A percentile compares a stretch with the other conserved stretches of the same genome.
These are phyloP conservation scores for Antheraea assamensis DNA, from an alignment of 2,888 invertebrate species.

Conservation along the genomic window DNA sequence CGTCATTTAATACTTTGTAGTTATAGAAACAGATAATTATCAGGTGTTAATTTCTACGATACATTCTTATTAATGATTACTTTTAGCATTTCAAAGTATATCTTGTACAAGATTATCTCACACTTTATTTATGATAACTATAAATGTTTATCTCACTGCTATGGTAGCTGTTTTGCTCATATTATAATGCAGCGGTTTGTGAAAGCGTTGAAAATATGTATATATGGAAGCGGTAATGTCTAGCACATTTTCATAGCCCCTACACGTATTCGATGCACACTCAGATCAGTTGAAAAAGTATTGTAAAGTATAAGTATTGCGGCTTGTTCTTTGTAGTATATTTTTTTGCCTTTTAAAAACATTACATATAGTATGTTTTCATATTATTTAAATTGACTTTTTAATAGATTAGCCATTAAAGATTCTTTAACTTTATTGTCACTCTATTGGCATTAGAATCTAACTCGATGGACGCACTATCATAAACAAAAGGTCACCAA, in stretches of 20 bases:
- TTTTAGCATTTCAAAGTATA: background rate
- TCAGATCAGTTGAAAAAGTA: slow-evolving; percentile 57
- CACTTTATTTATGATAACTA: slow-evolving; percentile 30
- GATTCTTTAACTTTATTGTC: too few relatives aligned
- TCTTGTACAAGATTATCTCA: slow-evolving; percentile 18
- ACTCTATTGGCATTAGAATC: too few relatives aligned
- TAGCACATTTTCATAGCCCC: slow-evolving; percentile 47
- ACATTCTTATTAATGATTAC: too few relatives aligned
- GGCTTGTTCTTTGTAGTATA: too few relatives aligned
- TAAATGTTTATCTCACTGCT: slow-evolving; percentile 47
- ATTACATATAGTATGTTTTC: too few relatives aligned
- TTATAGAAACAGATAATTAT: background rate
- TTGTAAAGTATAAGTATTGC: slow-evolving; percentile 29
- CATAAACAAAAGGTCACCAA: too few relatives aligned
- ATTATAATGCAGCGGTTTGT: slow-evolving; percentile 51
- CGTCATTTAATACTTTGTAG: background rate
- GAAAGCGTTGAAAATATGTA: slow-evolving; percentile 47
- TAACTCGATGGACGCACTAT: too few relatives aligned
- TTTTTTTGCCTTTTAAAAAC: too few relatives aligned
- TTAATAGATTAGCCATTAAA: too few relatives aligned
- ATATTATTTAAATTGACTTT: too few relatives aligned
- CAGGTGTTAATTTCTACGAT: too few relatives aligned
- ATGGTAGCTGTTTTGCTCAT: slow-evolving; percentile 43
- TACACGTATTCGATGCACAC: slow-evolving; percentile 60
- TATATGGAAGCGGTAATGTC: slow-evolving; percentile 51